phyloP scores from a whole-genome alignment of 2,113 vertebrate genomes.

The Alethe diademata region DNA sequence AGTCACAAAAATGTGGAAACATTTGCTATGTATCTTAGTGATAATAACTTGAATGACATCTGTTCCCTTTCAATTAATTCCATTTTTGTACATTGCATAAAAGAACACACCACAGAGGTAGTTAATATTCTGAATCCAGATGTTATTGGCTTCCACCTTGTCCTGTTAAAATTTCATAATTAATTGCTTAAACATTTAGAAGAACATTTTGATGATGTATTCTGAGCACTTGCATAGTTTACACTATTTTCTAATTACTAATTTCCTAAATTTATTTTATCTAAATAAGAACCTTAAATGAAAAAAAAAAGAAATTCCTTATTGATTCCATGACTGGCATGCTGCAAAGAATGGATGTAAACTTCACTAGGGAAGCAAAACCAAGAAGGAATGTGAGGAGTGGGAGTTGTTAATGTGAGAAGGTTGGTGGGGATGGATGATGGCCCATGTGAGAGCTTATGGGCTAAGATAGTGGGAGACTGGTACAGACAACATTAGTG shows the following conservation, averaged over 20 bases:
- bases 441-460: neutral
- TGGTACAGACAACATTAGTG: neutral
- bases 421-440: neutral
- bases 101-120: neutral
- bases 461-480: neutral
- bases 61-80: neutral
- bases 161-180: neutral
- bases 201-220: neutral
- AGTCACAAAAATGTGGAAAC: neutral
- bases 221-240: neutral
- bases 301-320: neutral
- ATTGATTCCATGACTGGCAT: neutral
- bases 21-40: neutral
- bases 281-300: neutral
- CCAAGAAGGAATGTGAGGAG: neutral
- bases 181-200: neutral
- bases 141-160: neutral
- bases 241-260: neutral
- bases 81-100: neutral
- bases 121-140: neutral
- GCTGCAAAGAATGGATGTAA: neutral
- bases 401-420: neutral
- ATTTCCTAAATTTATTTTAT: neutral
- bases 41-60: neutral
- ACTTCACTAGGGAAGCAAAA: neutral